Evolutionary conservation across 2,797 vertebrate genomes (phyloP).

Genomic region (Peromyscus aztecus): DNA sequence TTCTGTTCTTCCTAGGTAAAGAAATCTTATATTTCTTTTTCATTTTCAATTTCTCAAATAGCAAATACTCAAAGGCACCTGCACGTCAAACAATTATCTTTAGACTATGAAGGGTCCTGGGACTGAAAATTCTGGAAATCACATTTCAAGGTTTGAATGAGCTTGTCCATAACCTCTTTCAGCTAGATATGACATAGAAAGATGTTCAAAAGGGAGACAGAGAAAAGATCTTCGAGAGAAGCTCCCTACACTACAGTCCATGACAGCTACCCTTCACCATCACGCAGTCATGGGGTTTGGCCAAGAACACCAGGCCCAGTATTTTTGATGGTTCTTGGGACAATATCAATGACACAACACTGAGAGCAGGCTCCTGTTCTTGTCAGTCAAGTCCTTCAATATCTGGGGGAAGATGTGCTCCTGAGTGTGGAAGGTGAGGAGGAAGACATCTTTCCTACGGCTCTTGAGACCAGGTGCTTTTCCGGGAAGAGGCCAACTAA

Average conservation of each 20-base stretch:
- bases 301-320: background rate
- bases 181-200: background rate
- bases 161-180: background rate
- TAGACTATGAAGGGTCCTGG: background rate
- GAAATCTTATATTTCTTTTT: background rate
- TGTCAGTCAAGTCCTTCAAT: background rate
- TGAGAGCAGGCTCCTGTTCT: background rate
- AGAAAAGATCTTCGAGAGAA: background rate
- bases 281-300: background rate
- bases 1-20: background rate
- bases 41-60: conserved; percentile 18
- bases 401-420: background rate
- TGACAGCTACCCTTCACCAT: fast-evolving
- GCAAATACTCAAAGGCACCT: background rate
- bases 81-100: background rate
- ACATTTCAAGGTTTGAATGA: background rate
- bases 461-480: background rate
- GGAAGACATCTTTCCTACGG: too few relatives aligned
- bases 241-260: background rate
- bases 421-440: background rate
- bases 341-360: fast-evolving
- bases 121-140: background rate
- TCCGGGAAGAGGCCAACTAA: background rate
- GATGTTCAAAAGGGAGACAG: background rate
- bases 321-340: background rate